Evolutionary conservation across 1,140 invertebrate genomes (phyloP).

Genomic region (Leguminivora glycinivorella): DNA sequence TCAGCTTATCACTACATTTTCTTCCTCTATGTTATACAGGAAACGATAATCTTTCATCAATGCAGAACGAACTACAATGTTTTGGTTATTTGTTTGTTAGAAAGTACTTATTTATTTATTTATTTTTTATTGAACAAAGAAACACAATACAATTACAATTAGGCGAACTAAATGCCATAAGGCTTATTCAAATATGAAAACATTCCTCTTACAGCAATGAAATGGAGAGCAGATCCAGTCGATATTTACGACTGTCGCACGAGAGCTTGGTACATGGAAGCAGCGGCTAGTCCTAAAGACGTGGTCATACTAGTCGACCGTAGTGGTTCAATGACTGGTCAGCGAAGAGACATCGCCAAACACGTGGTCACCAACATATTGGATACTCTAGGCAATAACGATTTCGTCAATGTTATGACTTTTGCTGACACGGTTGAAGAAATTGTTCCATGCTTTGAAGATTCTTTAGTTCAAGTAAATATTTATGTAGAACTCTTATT

Average conservation of each 20-base stretch:
- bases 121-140: no score
- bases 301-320: slow-evolving; percentile 96
- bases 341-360: slow-evolving; percentile 94
- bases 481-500: background rate
- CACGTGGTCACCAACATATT: slow-evolving; percentile 97
- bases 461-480: slow-evolving; percentile 89
- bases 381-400: slow-evolving; percentile 98
- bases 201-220: slow-evolving; percentile 70
- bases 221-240: slow-evolving; percentile 85
- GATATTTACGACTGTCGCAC: slow-evolving; percentile 94
- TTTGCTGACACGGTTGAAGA: slow-evolving; percentile 88
- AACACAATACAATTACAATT: no score
- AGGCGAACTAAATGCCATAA: no score
- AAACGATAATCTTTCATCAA: no score
- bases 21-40: no score
- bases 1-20: no score
- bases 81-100: no score
- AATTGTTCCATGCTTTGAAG: slow-evolving; percentile 92
- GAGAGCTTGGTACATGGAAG: slow-evolving; percentile 97
- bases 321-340: slow-evolving; percentile 98
- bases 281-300: slow-evolving; percentile 97
- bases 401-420: slow-evolving; percentile 97
- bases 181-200: background rate
- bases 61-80: no score
- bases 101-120: no score